These are phyloP conservation scores for Rynchops niger DNA, from an alignment of 2,113 vertebrate genomes.

Conservation along the genomic window DNA sequence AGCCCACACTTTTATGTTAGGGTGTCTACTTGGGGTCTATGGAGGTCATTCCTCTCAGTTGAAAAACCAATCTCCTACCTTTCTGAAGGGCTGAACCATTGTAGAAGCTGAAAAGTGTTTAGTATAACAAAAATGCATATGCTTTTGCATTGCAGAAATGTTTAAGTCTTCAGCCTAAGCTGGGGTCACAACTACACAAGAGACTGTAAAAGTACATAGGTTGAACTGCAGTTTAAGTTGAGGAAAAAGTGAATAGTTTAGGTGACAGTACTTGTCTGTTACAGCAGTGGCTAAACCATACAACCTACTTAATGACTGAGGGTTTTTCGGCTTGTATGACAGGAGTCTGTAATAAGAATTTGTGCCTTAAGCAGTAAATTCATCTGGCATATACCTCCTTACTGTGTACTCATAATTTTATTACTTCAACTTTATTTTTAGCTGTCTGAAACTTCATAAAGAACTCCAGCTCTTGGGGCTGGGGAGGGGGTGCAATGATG, in stretches of 20 bases:
- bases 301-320: neutral
- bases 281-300: neutral
- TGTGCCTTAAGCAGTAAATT: neutral
- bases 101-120: neutral
- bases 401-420: neutral
- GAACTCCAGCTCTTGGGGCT: neutral
- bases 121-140: neutral
- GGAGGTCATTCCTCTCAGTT: neutral
- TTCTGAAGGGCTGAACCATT: neutral
- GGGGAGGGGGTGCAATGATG: fast-evolving
- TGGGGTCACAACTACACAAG: neutral
- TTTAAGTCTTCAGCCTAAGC: neutral
- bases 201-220: neutral
- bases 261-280: neutral
- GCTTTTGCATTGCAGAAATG: neutral
- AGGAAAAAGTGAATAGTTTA: neutral
- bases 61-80: neutral
- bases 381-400: neutral
- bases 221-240: neutral
- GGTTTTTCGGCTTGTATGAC: neutral
- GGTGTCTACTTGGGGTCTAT: neutral
- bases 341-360: neutral
- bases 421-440: neutral
- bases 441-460: neutral
- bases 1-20: neutral